Conservation (phyloP, 2,888 invertebrate genomes). For the Drosophila greeni region DNA sequence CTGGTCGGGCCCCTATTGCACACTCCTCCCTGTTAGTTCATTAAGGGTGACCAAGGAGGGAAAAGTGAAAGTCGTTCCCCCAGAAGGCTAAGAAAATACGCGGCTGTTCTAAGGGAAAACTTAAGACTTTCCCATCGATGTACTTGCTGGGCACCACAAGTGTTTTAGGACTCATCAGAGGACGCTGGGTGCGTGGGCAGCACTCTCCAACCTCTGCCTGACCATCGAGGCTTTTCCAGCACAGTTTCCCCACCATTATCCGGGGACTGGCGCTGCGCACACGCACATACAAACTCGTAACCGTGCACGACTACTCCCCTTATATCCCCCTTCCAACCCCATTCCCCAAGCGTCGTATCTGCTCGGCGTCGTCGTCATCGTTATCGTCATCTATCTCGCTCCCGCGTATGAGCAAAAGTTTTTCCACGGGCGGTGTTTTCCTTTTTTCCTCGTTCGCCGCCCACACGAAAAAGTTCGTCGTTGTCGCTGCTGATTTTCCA, state of each 20-base stretch:
- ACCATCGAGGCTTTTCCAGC: constrained; percentile 46
- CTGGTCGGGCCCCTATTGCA: neutral
- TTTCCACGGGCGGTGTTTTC: constrained; percentile 62
- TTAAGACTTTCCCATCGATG: constrained; percentile 33
- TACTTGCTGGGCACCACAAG: constrained; percentile 58
- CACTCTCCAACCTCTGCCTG: constrained; percentile 11
- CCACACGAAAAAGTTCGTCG: constrained; percentile 64
- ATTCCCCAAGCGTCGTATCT: constrained; percentile 15
- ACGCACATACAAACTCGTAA: constrained; percentile 32
- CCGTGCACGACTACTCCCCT: constrained; percentile 27
- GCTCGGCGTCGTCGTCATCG: constrained; percentile 51
- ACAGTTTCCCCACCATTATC: constrained; percentile 47
- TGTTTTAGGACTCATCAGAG: constrained; percentile 39
- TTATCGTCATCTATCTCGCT: constrained; percentile 63
- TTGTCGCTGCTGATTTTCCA: constrained; percentile 52
- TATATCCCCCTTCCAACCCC: constrained; percentile 13
- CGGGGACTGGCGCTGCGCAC: constrained; percentile 53
- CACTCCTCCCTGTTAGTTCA: constrained; percentile 45
- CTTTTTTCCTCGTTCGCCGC: constrained; percentile 49
- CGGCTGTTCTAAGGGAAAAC: constrained; percentile 40
- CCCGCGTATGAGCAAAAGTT: constrained; percentile 63
- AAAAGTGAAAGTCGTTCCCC: constrained; percentile 63
- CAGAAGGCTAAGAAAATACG: constrained; percentile 53
- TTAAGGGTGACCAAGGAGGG: constrained; percentile 54
- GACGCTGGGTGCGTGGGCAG: neutral